Evolutionary conservation across 2,888 invertebrate genomes (phyloP), one percentile per base, ranked within the genome.

Genomic region (Sphaeridia pumilis): DNA sequence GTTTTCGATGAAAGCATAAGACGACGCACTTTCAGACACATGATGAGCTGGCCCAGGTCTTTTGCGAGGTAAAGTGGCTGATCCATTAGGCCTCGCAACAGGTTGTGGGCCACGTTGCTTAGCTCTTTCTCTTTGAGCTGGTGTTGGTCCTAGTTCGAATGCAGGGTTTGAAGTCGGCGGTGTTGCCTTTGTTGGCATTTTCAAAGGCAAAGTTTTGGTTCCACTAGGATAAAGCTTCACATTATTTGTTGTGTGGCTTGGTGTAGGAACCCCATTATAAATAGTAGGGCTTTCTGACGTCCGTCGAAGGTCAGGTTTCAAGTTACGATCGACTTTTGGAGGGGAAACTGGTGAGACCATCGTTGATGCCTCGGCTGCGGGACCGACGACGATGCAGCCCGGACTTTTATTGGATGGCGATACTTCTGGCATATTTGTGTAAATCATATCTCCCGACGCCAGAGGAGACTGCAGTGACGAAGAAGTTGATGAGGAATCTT

Each of bases 381-480:
- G 42, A 1, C 36, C 26, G 22, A 38, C 26, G 44, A 51, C 46
- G 4, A 28, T 28, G 12, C 17, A 7, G 4, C 28, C 22, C 14
- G 55, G 55, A 34, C 31, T 50, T 14, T 46, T 49, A 17, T 46
- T 36, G 5, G 20, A n/a, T 17, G 51, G 41, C 3, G 46, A 51
- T 7, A 38, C 28, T n/a, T 55, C 55, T n/a, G 52, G 17, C 28
- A 49, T 45, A 36, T 52, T 55, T 10, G 50, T 51, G 41, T 56
- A 56, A 2, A 60, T 38, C 4, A 50, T 58, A 20, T 61, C 60
- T 2, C 59, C 61, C 14, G 62, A 62, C 14, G 57, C 60, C 27
- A 62, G 61, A 21, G 65, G 63, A 17, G 65, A 63, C 25, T 63
- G 63, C 7, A 61, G 52, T 2, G 61, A 57, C n/a, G 64, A 61